These are phyloP conservation scores for Drosophila kurseongensis DNA, from an alignment of 1,140 invertebrate genomes.

Conservation along the genomic window DNA sequence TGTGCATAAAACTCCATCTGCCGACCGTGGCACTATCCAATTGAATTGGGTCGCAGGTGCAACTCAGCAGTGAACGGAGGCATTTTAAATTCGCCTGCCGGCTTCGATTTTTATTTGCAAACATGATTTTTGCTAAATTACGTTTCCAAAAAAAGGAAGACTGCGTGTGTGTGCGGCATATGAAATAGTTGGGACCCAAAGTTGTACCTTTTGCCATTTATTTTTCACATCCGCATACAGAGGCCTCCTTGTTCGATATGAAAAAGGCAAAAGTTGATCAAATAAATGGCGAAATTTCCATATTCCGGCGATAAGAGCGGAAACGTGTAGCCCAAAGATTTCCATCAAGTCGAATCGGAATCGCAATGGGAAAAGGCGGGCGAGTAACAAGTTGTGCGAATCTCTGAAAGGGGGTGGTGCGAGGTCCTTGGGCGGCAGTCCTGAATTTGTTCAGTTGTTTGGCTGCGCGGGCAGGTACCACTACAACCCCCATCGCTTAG, in stretches of 20 bases:
- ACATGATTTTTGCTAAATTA: slow-evolving; percentile 81
- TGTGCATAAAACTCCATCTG: slow-evolving; percentile 45
- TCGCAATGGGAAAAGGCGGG: slow-evolving; percentile 22
- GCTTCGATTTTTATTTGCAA: slow-evolving; percentile 71
- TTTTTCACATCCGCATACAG: slow-evolving; percentile 42
- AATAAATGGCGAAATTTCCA: slow-evolving; percentile 82
- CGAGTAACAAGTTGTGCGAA: slow-evolving; percentile 76
- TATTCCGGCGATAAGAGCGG: slow-evolving; percentile 71
- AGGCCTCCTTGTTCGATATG: slow-evolving; percentile 51
- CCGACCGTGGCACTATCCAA: slow-evolving; percentile 59
- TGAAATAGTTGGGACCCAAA: slow-evolving; percentile 67
- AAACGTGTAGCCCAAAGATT: slow-evolving; percentile 78
- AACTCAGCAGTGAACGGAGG: slow-evolving; percentile 30
- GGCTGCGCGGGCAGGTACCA: slow-evolving; percentile 57
- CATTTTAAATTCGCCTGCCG: slow-evolving; percentile 31
- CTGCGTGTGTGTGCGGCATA: slow-evolving; percentile 55
- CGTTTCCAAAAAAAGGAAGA: slow-evolving; percentile 21
- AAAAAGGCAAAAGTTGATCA: slow-evolving; percentile 80
- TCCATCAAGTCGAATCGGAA: slow-evolving; percentile 61
- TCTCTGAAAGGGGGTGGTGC: slow-evolving; percentile 38
- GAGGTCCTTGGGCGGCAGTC: slow-evolving; percentile 16
- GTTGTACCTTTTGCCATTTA: slow-evolving; percentile 77
- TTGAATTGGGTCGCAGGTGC: slow-evolving; percentile 68
- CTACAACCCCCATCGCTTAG: slow-evolving; percentile 75
- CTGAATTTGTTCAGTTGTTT: neutral